Evolutionary conservation across 2,113 vertebrate genomes (phyloP).

Genomic region (Salvelinus fontinalis): DNA sequence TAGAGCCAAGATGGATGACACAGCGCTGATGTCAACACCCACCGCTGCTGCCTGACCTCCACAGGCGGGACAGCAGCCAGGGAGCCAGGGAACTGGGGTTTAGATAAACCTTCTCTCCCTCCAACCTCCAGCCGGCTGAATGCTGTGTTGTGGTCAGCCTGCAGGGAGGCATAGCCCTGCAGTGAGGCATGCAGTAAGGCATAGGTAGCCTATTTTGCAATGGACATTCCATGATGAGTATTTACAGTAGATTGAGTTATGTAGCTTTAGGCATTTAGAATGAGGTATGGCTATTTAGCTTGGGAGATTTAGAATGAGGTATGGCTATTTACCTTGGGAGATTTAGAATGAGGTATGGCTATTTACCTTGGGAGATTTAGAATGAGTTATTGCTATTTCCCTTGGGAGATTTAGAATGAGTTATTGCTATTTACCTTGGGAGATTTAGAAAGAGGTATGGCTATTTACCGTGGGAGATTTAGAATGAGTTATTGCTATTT

Average conservation of each 20-base stretch:
- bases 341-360: neutral
- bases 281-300: too few relatives aligned
- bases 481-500: too few relatives aligned
- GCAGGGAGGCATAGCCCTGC: neutral
- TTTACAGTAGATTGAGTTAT: too few relatives aligned
- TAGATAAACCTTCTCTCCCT: neutral
- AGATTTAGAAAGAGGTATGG: too few relatives aligned
- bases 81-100: neutral
- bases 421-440: too few relatives aligned
- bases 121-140: neutral
- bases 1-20: constrained; percentile 8
- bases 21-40: neutral
- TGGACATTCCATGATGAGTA: neutral
- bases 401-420: too few relatives aligned
- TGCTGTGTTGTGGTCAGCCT: neutral
- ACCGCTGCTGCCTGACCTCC: neutral
- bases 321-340: too few relatives aligned
- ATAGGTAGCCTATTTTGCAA: neutral
- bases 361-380: neutral
- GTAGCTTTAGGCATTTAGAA: neutral
- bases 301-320: too few relatives aligned
- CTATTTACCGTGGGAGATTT: too few relatives aligned
- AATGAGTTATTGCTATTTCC: too few relatives aligned
- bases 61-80: neutral
- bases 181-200: too few relatives aligned